A percentile compares a stretch with the other conserved stretches of the same genome.
Evolutionary conservation across 2,888 invertebrate species (phyloP).

Genomic region (Nudaria mundana): DNA sequence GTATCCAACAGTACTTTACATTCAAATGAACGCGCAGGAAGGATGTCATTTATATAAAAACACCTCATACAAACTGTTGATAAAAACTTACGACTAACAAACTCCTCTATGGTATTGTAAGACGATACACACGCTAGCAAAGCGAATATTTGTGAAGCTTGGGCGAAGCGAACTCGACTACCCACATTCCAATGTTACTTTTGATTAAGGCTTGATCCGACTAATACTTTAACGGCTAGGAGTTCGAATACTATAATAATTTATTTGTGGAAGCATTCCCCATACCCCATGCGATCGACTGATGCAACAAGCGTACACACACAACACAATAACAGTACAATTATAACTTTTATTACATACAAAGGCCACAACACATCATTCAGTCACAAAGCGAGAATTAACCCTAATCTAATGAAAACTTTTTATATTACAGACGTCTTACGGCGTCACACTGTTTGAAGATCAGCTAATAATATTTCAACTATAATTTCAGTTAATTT

Average conservation of each 20-base stretch:
- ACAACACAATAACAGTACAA: constrained; percentile 59
- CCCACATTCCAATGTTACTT: constrained; percentile 22
- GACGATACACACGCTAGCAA: constrained; percentile 50
- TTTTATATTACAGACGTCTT: constrained; percentile 48
- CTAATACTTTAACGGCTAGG: constrained; percentile 67
- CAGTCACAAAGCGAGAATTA: constrained; percentile 78
- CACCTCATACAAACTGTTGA: constrained; percentile 72
- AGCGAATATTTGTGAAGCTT: constrained; percentile 57
- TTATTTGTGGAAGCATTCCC: constrained; percentile 70
- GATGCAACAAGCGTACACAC: constrained; percentile 76
- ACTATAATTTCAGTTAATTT: constrained; percentile 58
- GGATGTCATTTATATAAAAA: constrained; percentile 73
- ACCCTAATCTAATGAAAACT: constrained; percentile 55
- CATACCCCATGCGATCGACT: constrained; percentile 52
- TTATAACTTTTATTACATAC: constrained; percentile 68
- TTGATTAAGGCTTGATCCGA: constrained; percentile 62
- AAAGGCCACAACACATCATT: constrained; percentile 81
- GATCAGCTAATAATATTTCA: constrained; percentile 44
- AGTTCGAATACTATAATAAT: constrained; percentile 55
- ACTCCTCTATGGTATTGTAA: constrained; percentile 55
- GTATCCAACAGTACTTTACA: constrained; percentile 49
- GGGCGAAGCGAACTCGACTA: constrained; percentile 45
- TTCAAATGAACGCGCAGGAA: constrained; percentile 77
- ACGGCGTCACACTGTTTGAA: constrained; percentile 26
- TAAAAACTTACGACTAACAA: constrained; percentile 76